phyloP scores from a whole-genome alignment of 2,113 vertebrate genomes.

The Dasyurus viverrinus region DNA sequence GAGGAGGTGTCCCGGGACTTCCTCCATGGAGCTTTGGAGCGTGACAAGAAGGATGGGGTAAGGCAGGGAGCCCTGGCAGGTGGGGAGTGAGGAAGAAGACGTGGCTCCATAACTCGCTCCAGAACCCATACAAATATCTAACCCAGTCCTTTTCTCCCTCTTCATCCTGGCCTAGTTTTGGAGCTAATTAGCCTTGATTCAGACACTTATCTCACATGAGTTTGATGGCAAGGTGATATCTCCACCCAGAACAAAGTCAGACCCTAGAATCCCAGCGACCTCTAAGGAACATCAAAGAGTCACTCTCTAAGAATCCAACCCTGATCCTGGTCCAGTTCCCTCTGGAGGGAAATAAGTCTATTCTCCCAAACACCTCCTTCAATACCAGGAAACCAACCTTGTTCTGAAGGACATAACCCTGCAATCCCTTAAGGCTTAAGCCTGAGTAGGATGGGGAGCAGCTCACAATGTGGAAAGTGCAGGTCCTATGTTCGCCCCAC shows the following conservation, averaged over 20 bases:
- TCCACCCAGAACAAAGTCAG: background rate
- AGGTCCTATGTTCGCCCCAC: background rate
- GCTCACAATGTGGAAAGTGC: background rate
- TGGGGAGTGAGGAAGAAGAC: background rate
- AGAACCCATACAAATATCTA: background rate
- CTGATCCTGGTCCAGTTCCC: background rate
- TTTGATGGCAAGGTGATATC: background rate
- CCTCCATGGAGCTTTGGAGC: slow-evolving; percentile 94
- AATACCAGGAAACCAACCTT: background rate
- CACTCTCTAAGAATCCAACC: background rate
- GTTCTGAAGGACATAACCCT: background rate
- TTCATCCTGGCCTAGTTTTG: background rate
- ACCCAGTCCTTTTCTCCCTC: background rate
- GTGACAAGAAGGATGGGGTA: slow-evolving; percentile 99
- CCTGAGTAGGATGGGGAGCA: background rate
- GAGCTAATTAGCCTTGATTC: background rate
- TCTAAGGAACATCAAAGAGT: background rate
- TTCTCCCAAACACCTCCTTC: background rate
- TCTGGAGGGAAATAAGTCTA: background rate
- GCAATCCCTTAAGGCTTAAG: background rate
- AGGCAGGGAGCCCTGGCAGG: slow-evolving; percentile 24
- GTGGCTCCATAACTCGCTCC: background rate
- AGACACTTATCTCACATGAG: background rate
- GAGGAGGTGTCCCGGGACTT: slow-evolving; percentile 98
- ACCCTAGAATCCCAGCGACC: background rate